phyloP scores from a whole-genome alignment of 2,113 vertebrate species.

The Eulacestoma nigropectus region DNA sequence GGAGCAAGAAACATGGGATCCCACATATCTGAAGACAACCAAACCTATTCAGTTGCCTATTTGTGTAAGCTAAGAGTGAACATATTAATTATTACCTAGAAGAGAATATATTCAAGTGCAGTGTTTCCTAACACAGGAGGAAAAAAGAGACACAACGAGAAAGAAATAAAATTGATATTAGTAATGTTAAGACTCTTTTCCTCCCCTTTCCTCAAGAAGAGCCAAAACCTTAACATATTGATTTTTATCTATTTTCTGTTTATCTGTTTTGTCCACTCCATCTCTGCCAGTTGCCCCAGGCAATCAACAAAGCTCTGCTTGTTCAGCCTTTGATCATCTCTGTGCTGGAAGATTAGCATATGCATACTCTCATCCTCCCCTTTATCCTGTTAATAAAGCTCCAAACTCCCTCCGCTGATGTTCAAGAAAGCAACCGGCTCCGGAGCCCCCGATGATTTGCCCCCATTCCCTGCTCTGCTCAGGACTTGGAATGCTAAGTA shows the following conservation, averaged over 20 bases:
- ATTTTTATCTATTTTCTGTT: constrained; percentile 73
- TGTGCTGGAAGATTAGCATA: constrained; percentile 77
- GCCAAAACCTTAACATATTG: constrained; percentile 32
- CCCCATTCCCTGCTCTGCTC: constrained; percentile 58
- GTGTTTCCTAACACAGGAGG: not conserved
- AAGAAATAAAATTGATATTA: not conserved
- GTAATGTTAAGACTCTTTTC: not conserved
- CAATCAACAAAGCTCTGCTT: constrained; percentile 82
- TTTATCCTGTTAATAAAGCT: constrained; percentile 49
- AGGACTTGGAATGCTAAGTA: constrained; percentile 57
- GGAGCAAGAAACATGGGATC: not conserved
- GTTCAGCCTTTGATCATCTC: constrained; percentile 84
- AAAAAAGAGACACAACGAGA: not conserved
- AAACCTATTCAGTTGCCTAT: not conserved
- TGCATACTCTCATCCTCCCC: constrained; percentile 75
- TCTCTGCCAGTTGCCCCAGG: constrained; percentile 76
- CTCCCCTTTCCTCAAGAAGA: not conserved
- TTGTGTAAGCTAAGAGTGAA: not conserved
- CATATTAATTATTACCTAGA: not conserved
- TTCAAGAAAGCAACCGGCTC: constrained; percentile 56
- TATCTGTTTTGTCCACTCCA: constrained; percentile 55
- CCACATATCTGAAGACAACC: not conserved
- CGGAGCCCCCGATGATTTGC: constrained; percentile 70
- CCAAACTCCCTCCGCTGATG: constrained; percentile 49
- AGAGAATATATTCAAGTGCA: not conserved